Conservation (phyloP, 2,113 vertebrate species). For the Bujurquina vittata region DNA sequence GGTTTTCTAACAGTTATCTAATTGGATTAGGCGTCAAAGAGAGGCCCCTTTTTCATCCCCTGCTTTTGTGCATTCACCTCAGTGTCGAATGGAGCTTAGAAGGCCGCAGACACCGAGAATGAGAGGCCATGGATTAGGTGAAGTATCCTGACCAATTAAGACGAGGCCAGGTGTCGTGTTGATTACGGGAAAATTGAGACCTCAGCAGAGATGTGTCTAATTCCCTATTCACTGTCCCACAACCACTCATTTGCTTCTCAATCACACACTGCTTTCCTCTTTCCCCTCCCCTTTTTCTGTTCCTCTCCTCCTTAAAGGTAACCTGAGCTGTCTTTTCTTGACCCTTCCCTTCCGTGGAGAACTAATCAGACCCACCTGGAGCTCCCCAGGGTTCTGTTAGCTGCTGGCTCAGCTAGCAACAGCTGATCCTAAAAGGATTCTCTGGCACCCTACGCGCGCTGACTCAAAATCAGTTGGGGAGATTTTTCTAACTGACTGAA, state of each 20-base stretch:
- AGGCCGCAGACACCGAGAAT: slow-evolving; percentile 53
- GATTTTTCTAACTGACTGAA: slow-evolving; percentile 56
- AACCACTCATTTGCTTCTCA: slow-evolving; percentile 59
- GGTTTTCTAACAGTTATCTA: slow-evolving; percentile 71
- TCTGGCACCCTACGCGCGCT: slow-evolving; percentile 61
- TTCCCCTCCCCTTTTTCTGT: slow-evolving; percentile 10
- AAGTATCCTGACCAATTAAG: slow-evolving; percentile 80
- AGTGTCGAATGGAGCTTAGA: slow-evolving; percentile 57
- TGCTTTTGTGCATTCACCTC: slow-evolving; percentile 66
- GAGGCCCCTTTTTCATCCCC: slow-evolving; percentile 59
- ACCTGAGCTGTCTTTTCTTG: slow-evolving; percentile 73
- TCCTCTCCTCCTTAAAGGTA: slow-evolving; percentile 53
- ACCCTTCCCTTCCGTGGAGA: slow-evolving; percentile 75
- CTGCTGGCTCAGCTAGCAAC: slow-evolving; percentile 76
- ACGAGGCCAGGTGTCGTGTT: slow-evolving; percentile 77
- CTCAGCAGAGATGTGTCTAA: slow-evolving; percentile 70
- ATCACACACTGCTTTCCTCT: slow-evolving; percentile 15
- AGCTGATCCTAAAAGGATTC: slow-evolving; percentile 68
- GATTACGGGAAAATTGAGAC: slow-evolving; percentile 75
- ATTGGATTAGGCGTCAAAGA: slow-evolving; percentile 80
- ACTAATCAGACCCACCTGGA: slow-evolving; percentile 80
- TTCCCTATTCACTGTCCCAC: slow-evolving; percentile 62
- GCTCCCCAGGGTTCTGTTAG: slow-evolving; percentile 69
- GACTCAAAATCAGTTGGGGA: slow-evolving; percentile 48
- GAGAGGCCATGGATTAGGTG: slow-evolving; percentile 65